Base-by-base conservation (phyloP, 2,888 invertebrate genomes). In the Brenthis daphne region DNA sequence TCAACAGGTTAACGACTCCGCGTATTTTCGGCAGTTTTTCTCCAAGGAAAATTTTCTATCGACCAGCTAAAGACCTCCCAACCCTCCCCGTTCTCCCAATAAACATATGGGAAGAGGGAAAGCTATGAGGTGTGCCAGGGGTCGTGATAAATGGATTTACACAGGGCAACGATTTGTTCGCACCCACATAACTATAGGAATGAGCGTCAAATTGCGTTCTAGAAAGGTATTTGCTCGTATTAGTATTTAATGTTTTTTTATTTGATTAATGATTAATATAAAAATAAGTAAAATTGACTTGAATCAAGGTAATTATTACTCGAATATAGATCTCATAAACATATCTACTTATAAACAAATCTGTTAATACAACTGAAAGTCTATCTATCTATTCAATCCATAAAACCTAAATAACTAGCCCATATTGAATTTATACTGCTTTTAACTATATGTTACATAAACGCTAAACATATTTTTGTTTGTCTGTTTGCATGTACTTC, bases 1-100 rank as follows among this genome's bases (percentile, higher is more conserved):
- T 77, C 73, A 47, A 60, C 70, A 77, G 88, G 84, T 82, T 85
- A 80, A 81, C 79, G 85, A 84, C 87, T 81, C 74, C 74, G 75
- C 79, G 80, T 85, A 87, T 89, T 90, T 90, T 89, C 86, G 85
- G 85, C 79, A 82, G 83, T 86, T 89, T 90, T 90, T 89, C 89
- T 88, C 84, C 76, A 81, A 85, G 87, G 88, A 89, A 90, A 90
- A 89, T 87, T 85, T 77, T 69, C 76, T 77, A 79, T 76, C 70
- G 76, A 73, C 88, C 85, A 86, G 29, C n/a, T 11, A 58, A 50
- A 74, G 89, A 85, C 55, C 88, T 77, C 54, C 77, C 79, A 12
- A 43, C 69, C 48, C 78, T 76, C 68, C 79, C 67, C 76, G 43
- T 57, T 6, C 6, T 6, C 24, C 43, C 64, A 14, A 58, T 66